Evolutionary conservation across 2,888 invertebrate species (phyloP), one percentile per base, ranked within the genome.

Genomic region (Apocheima hispidaria): DNA sequence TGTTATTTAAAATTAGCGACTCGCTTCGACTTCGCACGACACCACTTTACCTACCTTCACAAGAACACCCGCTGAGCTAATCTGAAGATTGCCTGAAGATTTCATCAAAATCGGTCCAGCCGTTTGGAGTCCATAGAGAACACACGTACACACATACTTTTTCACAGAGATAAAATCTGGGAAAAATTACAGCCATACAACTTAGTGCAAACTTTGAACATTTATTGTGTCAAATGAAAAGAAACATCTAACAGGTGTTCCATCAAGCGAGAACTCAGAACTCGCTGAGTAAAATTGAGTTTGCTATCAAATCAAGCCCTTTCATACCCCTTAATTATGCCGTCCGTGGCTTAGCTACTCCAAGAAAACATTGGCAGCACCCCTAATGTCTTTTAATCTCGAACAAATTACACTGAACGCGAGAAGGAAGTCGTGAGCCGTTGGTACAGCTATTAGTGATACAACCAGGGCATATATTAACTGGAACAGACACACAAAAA

Each of bases 301-400:
- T 53, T 48, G 33, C 49, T 36, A 46, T 41, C 41, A 41, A 53
- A 59, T 46, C 40, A 53, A 21, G 41, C 53, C 53, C 35, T 60
- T 46, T 60, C 60, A 41, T 33, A 53, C 18, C 20, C 53, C 43
- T 60, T 60, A 60, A 60, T 60, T 60, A 55, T 49, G 28, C 60
- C 43, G 35, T 20, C 60, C 43, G 35, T 20, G 44, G 44, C 55
- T 50, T 50, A 54, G 53, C 44, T 55, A 51, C 60, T 60, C 48
- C n/a, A 51, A 55, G 54, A 43, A 50, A 60, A 41, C 50, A 28
- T 36, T 50, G 46, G 58, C 48, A 51, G 60, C 54, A 54, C 65
- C 63, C 57, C 60, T 68, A 60, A 72, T 68, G 69, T 71, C 63
- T 72, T 71, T 72, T 72, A 68, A 70, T 71, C 66, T 69, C 46